Evolutionary conservation across 2,113 vertebrate genomes (phyloP), one percentile per base, ranked within the genome.

Genomic region (Trematomus loennbergii): DNA sequence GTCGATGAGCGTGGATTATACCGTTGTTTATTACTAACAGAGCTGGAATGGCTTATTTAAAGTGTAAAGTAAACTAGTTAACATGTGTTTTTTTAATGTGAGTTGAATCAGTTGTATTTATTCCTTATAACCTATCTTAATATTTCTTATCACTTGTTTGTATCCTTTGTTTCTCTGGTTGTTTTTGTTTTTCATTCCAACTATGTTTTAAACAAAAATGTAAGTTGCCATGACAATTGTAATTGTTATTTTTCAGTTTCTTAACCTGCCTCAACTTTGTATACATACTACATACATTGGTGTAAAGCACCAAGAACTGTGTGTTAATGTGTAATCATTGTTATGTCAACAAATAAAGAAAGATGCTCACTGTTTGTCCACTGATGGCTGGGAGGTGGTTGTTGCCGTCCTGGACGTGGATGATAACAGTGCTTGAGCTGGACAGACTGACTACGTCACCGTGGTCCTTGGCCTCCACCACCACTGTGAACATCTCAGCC

Each of bases 381-480:
- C 4, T 87, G 75, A 93, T 72, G 49, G 22, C 46, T 3, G 91
- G 91, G 12, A 76, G 66, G 72, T 92, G 74, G 70, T 92, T 87
- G 79, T 93, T 93, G 7, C 73, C 80, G 0, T 90, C 87, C 59
- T 68, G n/a, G 25, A 93, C 62, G 3, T 82, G 18, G 54, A 93
- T 52, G 13, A 93, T 4, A 13, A 92, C 87, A 15, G 84, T 87
- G 13, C 90, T 82, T 33, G 85, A 89, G 75, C 90, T 93, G 48
- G 91, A 93, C 54, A 93, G 72, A 12, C 68, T 69, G 59, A 93
- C 55, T 1, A 72, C 78, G 2, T 92, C 82, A 0, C 92, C 88
- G 0, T 92, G 80, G 70, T 93, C 92, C 66, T 76, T 91, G 52
- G 88, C 90, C 63, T 89, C 88, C 43, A 93, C 77, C 18, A 60